phyloP scores from a whole-genome alignment of 2,797 vertebrate species.

The Rhabdophis nuchalis region DNA sequence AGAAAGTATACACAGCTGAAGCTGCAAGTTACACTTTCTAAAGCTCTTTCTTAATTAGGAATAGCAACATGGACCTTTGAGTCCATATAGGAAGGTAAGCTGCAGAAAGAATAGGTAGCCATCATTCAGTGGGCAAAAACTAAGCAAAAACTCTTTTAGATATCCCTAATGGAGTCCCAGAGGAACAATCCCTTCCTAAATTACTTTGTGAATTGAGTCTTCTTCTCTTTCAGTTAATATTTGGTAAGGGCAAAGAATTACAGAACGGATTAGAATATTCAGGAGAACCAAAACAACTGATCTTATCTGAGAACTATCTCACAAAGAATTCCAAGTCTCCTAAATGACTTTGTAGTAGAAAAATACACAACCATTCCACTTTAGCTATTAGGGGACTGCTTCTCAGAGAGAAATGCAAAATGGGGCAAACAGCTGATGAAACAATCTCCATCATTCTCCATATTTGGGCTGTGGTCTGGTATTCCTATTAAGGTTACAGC shows the following conservation, averaged over 20 bases:
- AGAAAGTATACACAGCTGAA: not conserved
- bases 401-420: not conserved
- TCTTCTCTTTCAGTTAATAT: not conserved
- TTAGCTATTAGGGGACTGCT: not conserved
- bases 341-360: not conserved
- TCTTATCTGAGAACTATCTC: not conserved
- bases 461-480: not conserved
- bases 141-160: not conserved
- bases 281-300: not conserved
- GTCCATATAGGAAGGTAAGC: not conserved
- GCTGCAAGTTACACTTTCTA: not conserved
- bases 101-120: not conserved
- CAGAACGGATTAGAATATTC: not conserved
- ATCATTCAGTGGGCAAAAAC: not conserved
- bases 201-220: not conserved
- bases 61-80: not conserved
- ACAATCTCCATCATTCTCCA: not conserved
- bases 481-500: not conserved
- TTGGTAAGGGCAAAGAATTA: not conserved
- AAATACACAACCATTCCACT: not conserved
- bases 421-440: not conserved
- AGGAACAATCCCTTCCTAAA: not conserved
- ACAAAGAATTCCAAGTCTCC: not conserved
- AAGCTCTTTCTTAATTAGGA: not conserved
- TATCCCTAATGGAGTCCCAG: not conserved